Evolutionary conservation across 2,797 vertebrate genomes (phyloP), one percentile per base, ranked within the genome.

Genomic region (Sebastes hubbsi): DNA sequence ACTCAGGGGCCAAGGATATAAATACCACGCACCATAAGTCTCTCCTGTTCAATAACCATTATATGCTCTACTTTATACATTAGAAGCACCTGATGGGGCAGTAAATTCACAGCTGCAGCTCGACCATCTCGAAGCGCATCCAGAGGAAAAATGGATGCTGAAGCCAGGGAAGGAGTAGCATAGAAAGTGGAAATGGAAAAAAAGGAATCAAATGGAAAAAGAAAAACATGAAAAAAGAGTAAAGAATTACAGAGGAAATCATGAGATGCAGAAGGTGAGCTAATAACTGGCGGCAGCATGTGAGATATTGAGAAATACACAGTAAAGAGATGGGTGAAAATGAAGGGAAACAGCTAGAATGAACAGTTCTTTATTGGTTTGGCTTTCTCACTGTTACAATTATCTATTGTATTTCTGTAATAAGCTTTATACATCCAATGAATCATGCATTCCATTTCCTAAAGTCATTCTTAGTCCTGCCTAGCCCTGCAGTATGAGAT

Each of bases 41-140:
- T 90, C 94, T 78, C 34, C 90, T 93, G 92, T 94, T 96, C 95
- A 95, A 96, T 96, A 97, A 95, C 92, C 92, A 95, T 95, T 95
- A 93, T 93, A 95, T 89, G 78, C 81, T 93, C 94, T 94, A 93
- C 92, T 90, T 95, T 95, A 95, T 94, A 93, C 94, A 93, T 93
- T 92, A 95, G 90, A 95, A 92, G 92, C 91, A 94, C 88, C 86
- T 94, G 95, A 96, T 94, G 94, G 95, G 88, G 92, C 87, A 91
- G 94, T 96, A 96, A 96, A 96, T 96, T 95, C 93, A 94, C 91
- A 92, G 91, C 90, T 92, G 86, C 80, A 90, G 90, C 87, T 80
- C 65, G 5, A 87, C 85, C 85, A 86, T 86, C 86, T 88, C 84
- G 2, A 78, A 80, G 90, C 86, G 88, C 89, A 89, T 88, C 77